Evolutionary conservation across 2,888 invertebrate genomes (phyloP), one percentile per base, ranked within the genome.

Genomic region (Phasia obesa): DNA sequence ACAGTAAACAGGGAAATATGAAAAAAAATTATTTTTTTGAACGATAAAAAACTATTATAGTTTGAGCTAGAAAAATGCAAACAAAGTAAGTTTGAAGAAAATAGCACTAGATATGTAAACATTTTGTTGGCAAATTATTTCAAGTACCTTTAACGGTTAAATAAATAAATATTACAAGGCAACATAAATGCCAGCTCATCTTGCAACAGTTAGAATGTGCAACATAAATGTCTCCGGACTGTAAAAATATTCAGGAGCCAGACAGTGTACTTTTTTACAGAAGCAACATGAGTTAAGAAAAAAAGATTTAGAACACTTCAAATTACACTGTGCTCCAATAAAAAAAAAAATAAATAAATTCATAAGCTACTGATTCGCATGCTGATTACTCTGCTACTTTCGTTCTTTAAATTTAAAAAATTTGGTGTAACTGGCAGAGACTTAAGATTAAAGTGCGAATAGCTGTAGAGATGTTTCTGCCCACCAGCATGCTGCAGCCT

Each of bases 91-190:
- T 19, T n/a, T 6, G 13, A 44, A 15, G 35, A 44, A 51, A 23
- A 21, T 11, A 21, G 23, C 13, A 59, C 21, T 38, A 23, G 53
- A 62, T 31, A 59, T 79, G 44, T 25, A 65, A 65, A 71, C 71
- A 79, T 67, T 79, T 73, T 73, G 73, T 79, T 79, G 78, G 71
- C 70, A 75, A 79, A 79, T 79, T 75, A 71, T 51, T 75, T 75
- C 42, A 79, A 67, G 73, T 67, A 67, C 60, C 65, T 60, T 73
- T 21, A 73, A 60, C 53, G 23, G 42, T 73, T 79, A 65, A 73
- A 35, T 31, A 65, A 78, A 71, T 78, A 71, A 73, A 60, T 60
- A 73, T 53, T 42, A 53, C 25, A 38, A 42, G 17, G 6, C 21
- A 5, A 19, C 60, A 57, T 11, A 49, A 71, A 55, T 69, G 60